Conservation (phyloP, 2,113 vertebrate species). For the Megaceryle maxima region DNA sequence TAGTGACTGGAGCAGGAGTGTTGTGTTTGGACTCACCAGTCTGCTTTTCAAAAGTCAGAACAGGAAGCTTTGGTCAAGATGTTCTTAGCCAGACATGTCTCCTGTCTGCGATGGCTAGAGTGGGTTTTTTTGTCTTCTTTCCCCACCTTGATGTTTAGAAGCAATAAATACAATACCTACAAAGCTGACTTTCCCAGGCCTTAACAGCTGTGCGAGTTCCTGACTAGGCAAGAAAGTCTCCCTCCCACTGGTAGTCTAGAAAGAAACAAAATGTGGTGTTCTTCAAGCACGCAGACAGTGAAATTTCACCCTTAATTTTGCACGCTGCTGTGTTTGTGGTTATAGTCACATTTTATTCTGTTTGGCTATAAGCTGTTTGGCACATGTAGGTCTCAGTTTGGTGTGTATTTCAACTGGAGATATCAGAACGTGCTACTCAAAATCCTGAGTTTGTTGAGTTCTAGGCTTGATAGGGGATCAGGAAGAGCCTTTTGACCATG, state of each 20-base stretch:
- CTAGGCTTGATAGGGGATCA: background rate
- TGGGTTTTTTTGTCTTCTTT: background rate
- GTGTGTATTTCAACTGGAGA: background rate
- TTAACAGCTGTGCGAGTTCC: background rate
- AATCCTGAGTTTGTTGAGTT: background rate
- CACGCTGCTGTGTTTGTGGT: background rate
- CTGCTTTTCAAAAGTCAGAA: background rate
- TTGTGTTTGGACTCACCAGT: background rate
- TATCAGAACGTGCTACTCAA: background rate
- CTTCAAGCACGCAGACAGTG: background rate
- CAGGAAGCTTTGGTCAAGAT: background rate
- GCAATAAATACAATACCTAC: background rate
- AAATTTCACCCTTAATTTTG: background rate
- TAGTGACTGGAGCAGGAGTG: background rate
- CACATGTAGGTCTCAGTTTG: rapidly evolving
- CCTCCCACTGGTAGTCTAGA: background rate
- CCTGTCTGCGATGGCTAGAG: background rate
- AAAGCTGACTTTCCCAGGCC: background rate
- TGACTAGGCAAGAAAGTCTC: background rate
- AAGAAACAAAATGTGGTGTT: background rate
- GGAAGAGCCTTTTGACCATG: background rate
- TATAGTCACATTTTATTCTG: background rate
- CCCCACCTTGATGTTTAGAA: background rate
- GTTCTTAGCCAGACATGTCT: background rate
- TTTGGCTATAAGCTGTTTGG: background rate